Evolutionary conservation across 2,888 invertebrate species (phyloP).

Genomic region (Rhingia campestris): DNA sequence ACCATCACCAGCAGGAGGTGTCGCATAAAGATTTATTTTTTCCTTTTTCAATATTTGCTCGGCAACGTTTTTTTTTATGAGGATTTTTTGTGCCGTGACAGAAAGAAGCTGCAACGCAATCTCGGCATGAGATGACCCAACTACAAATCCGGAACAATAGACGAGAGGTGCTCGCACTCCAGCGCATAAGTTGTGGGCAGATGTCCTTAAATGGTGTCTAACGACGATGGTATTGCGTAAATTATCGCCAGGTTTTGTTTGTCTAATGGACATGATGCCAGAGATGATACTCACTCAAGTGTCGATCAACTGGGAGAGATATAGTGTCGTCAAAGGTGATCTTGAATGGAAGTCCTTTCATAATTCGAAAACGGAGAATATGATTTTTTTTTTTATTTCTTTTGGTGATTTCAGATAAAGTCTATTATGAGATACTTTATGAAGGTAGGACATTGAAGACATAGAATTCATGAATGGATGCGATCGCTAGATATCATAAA

Average conservation of each 20-base stretch:
- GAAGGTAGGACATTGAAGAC: constrained; percentile 18
- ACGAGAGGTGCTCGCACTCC: constrained; percentile 23
- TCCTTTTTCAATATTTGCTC: not conserved
- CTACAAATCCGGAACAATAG: constrained; percentile 37
- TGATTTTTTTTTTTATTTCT: constrained; percentile 13
- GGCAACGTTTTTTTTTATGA: constrained; percentile 2
- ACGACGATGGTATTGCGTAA: constrained; percentile 51
- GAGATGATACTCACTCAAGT: constrained; percentile 34
- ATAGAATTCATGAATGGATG: constrained; percentile 11
- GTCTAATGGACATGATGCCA: constrained; percentile 28
- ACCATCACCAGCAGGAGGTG: constrained; percentile 11
- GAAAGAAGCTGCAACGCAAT: constrained; percentile 16
- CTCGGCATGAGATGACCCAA: constrained; percentile 38
- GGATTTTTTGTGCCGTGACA: constrained; percentile 11
- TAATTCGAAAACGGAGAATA: constrained; percentile 1
- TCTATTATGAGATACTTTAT: constrained; percentile 17
- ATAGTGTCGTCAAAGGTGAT: constrained; percentile 46
- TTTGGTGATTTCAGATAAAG: constrained; percentile 11
- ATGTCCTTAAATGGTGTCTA: constrained; percentile 47
- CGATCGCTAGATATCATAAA: constrained; percentile 37
- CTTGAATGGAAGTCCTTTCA: constrained; percentile 6
- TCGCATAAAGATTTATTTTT: constrained; percentile 13
- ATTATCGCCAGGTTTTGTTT: constrained; percentile 45
- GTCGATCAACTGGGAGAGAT: constrained; percentile 48
- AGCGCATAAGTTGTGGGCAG: constrained; percentile 51